phyloP scores from a whole-genome alignment of 2,888 invertebrate genomes.

The Lissocephala sabroskyi region DNA sequence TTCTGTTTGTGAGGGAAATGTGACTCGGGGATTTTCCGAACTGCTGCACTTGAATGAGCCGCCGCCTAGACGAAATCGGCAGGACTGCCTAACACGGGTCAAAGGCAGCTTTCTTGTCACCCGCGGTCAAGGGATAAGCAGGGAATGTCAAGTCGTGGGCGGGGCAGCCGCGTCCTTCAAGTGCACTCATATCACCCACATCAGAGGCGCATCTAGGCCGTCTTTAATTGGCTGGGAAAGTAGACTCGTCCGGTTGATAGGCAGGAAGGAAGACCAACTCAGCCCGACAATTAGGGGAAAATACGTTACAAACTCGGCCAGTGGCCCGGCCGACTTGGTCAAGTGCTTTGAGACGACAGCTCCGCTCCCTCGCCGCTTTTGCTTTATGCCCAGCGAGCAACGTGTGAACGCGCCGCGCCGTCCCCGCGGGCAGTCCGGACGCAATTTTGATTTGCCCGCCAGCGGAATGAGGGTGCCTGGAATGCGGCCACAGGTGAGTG shows the following conservation, averaged over 20 bases:
- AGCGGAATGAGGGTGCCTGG: too few relatives aligned
- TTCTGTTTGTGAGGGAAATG: constrained; percentile 28
- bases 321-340: constrained; percentile 32
- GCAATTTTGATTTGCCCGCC: constrained; percentile 53
- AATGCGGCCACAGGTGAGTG: too few relatives aligned
- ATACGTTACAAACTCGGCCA: constrained; percentile 53
- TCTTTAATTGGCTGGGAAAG: constrained; percentile 54
- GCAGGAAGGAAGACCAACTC: not conserved
- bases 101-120: too few relatives aligned
- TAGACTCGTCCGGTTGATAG: constrained; percentile 32
- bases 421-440: constrained; percentile 30
- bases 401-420: constrained; percentile 40
- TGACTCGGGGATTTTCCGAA: constrained; percentile 58
- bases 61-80: too few relatives aligned
- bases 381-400: constrained; percentile 55
- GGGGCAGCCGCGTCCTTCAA: too few relatives aligned
- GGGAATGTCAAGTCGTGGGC: too few relatives aligned
- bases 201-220: not conserved
- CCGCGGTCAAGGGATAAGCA: too few relatives aligned
- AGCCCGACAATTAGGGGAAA: too few relatives aligned
- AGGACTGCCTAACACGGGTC: too few relatives aligned
- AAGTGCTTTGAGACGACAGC: constrained; percentile 30
- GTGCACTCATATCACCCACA: too few relatives aligned
- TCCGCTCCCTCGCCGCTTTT: constrained; percentile 6
- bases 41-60: constrained; percentile 47